phyloP scores from a whole-genome alignment of 2,888 invertebrate genomes.

The Cheilosia soror region DNA sequence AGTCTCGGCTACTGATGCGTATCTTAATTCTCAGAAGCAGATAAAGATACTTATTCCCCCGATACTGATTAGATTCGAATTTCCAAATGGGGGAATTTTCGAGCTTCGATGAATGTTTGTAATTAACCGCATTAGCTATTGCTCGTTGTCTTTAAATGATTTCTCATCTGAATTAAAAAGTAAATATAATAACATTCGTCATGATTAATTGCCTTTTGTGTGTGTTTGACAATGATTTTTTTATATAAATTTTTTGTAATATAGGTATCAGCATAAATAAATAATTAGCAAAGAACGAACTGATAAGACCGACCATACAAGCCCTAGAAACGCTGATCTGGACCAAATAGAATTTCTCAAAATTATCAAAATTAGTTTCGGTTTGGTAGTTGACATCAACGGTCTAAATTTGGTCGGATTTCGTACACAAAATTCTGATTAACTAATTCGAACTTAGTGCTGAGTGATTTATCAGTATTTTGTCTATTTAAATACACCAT shows the following conservation, averaged over 20 bases:
- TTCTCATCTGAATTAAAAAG: not conserved
- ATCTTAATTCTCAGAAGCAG: conserved; percentile 47
- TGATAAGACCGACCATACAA: conserved; percentile 54
- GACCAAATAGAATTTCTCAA: conserved; percentile 54
- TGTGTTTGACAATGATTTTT: conserved; percentile 41
- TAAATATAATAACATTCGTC: conserved; percentile 25
- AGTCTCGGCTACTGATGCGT: conserved; percentile 32
- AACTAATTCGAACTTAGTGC: conserved; percentile 38
- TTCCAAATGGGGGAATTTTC: conserved; percentile 5
- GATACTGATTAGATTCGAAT: conserved; percentile 29
- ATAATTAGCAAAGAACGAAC: conserved; percentile 55
- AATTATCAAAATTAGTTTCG: conserved; percentile 78
- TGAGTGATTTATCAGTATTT: conserved; percentile 33
- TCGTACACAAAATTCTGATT: conserved; percentile 13
- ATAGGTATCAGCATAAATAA: conserved; percentile 34
- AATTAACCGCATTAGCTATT: not conserved
- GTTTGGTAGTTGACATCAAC: conserved; percentile 77
- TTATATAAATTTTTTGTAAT: conserved; percentile 21
- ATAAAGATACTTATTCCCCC: conserved; percentile 23
- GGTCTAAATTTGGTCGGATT: conserved; percentile 56
- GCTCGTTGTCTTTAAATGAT: not conserved
- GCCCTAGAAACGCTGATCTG: conserved; percentile 8
- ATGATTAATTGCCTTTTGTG: conserved; percentile 38
- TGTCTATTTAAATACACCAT: conserved; percentile 22
- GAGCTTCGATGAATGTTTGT: not conserved